Base-by-base conservation (phyloP, 2,797 vertebrate genomes). In the Aulostomus chinensis region DNA sequence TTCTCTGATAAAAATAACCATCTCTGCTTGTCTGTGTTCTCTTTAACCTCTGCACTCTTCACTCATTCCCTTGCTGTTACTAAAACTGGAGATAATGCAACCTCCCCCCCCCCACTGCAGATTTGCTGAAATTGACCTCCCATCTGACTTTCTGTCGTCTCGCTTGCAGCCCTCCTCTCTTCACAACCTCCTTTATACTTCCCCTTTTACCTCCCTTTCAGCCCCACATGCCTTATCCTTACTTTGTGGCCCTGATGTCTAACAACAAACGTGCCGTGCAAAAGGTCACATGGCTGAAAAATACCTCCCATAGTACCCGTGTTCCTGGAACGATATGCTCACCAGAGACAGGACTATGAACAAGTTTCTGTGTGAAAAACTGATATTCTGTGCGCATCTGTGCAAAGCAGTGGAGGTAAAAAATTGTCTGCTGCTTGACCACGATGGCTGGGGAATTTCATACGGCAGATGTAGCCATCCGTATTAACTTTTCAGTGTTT, bases 261-360 rank as follows among this genome's bases (percentile, higher is more conserved):
- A 54, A 48, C 41, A 71, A 68, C 68, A 73, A 66, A 58, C 69
- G 60, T 34, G 40, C 28, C 14, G 15, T 17, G 38, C 33, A 48
- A 54, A 52, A 49, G 65, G 76, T 80, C 62, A 62, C 32, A 24
- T 37, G 63, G 33, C 50, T 1, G 4, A 48, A 49, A 77, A 73
- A 73, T 49, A 43, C 24, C 45, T 42, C 36, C n/a, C n/a, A n/a
- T n/a, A n/a, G n/a, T n/a, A n/a, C n/a, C n/a, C 2, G 31, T 9
- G 5, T 4, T 24, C 22, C 4, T 24, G 22, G 22, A 24, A 8
- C 22, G 22, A 24, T 8, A 24, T 24, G 22, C 22, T 24, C 4
- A 24, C 8, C 22, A 24, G 22, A 24, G 4, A 24, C 22, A 8
- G n/a, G n/a, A n/a, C n/a, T n/a, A n/a, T n/a, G n/a, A n/a, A n/a